Base-by-base conservation (phyloP, 1,140 invertebrate species). In the Nephotettix cincticeps region DNA sequence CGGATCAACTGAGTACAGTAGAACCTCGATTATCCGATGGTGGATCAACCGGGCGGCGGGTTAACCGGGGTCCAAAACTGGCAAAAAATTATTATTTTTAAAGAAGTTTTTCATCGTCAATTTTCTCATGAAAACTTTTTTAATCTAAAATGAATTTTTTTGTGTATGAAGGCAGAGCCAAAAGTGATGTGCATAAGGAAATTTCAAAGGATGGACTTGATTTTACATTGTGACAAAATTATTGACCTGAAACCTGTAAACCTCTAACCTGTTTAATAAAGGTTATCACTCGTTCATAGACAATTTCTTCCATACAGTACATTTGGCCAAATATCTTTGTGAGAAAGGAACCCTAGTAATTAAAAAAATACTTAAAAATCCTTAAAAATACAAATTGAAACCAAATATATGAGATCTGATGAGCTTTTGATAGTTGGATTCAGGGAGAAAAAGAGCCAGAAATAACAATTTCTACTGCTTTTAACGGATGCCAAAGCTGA, bases 381-480 rank as follows among this genome's bases (percentile, higher is more conserved):
- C 63, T n/a, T n/a, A n/a, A n/a, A n/a, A n/a, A n/a, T n/a, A n/a
- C n/a, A n/a, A n/a, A n/a, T n/a, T 27, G 54, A 30, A 74, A 69
- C 28, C 61, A 74, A 74, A 68, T 72, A 74, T 58, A 19, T 29
- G 17, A 58, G 71, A 67, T 47, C 56, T 14, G 27, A 65, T 0
- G 43, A 70, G 56, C 9, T 72, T 45, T 19, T 72, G 25, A 17
- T 74, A 32, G 69, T 69, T 54, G 68, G 66, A 1, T 70, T 65
- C 58, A 45, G 71, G 25, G 68, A 71, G 66, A 74, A 72, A 45
- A 70, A 72, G 21, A 68, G 63, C 6, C 71, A 72, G 13, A 74
- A 72, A 45, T 66, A 70, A 25, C 68, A 66, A 72, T 71, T 74
- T 21, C 61, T 74, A 64, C 65, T 74, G 1, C 17, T 74, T 11